Evolutionary conservation across 2,888 invertebrate species (phyloP), one percentile per base, ranked within the genome.

Genomic region (Ophonus ardosiacus): DNA sequence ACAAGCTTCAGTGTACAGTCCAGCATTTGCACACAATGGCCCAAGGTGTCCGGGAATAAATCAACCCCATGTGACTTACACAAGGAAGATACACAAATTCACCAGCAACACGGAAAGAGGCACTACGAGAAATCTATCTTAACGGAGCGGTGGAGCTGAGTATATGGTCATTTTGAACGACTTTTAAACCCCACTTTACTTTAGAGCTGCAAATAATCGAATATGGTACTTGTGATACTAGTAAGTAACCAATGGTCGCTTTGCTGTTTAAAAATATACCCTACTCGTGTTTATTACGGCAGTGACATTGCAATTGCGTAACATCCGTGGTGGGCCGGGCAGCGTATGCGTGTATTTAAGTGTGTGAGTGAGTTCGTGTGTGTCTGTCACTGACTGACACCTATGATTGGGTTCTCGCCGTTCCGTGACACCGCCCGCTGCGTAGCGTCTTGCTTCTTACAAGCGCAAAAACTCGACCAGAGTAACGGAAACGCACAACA

Each of bases 1-100:
- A 90, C 90, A 90, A 90, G 90, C 89, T 86, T 86, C 87, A 87
- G 88, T 40, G 40, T 40, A 38, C 8, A 21, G 65, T 15, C 68
- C 40, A 18, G 89, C 84, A 91, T 91, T 91, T 91, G 90, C 91
- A 91, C 90, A 91, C 91, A 91, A 91, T 91, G 90, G 81, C 38
- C 56, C 56, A 65, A 71, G 84, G 84, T 84, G 84, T 84, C 81
- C 86, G 84, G 78, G 86, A 87, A 88, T 88, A 88, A 88, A 88
- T 88, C 87, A 87, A 87, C 87, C 86, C 87, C 79, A 84, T 63
- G 84, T 68, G 79, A 84, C 24, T 78, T 10, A 18, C 63, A 21
- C 63, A 21, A 59, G 59, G 63, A 63, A 24, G 18, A 51, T 51
- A 51, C 43, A 51, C 43, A 51, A 51, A 31, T 31, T 63, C 10